Evolutionary conservation across 2,797 vertebrate species (phyloP).

Genomic region (Squalus acanthias): DNA sequence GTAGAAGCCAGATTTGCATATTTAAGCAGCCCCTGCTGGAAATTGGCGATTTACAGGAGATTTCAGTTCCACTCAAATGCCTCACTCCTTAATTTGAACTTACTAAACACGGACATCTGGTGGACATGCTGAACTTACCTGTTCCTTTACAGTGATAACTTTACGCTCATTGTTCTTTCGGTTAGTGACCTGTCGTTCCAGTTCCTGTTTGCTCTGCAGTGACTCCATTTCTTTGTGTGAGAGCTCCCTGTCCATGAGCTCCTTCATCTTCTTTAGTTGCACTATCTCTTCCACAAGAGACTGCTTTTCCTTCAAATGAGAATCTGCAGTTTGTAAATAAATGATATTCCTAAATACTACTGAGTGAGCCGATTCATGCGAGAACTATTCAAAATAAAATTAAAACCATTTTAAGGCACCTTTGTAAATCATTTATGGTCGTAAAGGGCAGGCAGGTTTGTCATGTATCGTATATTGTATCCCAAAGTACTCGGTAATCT

Average conservation of each 20-base stretch:
- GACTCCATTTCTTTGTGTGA: conserved; percentile 45
- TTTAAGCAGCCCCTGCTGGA: not conserved
- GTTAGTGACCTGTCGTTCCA: conserved; percentile 43
- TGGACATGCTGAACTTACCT: conserved; percentile 26
- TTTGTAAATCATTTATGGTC: not conserved
- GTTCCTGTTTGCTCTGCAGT: conserved; percentile 44
- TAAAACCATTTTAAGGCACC: not conserved
- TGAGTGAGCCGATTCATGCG: conserved; percentile 16
- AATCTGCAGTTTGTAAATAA: conserved; percentile 40
- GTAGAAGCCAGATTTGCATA: not conserved
- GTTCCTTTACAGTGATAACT: conserved; percentile 41
- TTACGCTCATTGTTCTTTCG: conserved; percentile 44
- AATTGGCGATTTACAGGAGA: not conserved
- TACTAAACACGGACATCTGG: not conserved
- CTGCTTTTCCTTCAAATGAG: conserved; percentile 45
- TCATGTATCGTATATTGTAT: conserved; percentile 38
- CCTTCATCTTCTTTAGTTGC: conserved; percentile 44
- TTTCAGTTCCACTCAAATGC: not conserved
- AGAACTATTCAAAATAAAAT: conserved; percentile 44
- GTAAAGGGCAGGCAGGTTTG: conserved; percentile 39
- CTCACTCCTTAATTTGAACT: not conserved
- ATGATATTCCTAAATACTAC: not conserved
- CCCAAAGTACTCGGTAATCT: not conserved
- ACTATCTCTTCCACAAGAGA: conserved; percentile 44
- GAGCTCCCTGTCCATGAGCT: conserved; percentile 38